A percentile compares a stretch with the other conserved stretches of the same genome.
Evolutionary conservation across 2,797 vertebrate species (phyloP).

Genomic region (Argyrosomus regius): DNA sequence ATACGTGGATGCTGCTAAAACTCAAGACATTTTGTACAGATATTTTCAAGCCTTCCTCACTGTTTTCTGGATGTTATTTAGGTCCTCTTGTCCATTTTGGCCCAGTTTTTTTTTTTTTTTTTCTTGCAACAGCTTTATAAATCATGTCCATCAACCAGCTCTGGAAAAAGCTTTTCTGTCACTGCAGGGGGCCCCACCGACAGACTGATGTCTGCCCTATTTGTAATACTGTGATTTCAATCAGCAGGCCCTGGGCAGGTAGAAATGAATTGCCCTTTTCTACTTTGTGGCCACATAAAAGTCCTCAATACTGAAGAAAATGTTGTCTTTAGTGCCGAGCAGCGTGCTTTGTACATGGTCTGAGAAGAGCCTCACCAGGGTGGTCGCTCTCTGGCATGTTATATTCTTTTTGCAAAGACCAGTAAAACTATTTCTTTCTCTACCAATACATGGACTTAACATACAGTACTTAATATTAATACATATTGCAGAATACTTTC

Average conservation of each 20-base stretch:
- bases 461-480: background rate
- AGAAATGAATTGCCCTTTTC: constrained; percentile 49
- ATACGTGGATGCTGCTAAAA: background rate
- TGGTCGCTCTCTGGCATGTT: background rate
- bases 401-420: background rate
- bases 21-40: background rate
- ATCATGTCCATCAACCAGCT: constrained; percentile 63
- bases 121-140: constrained; percentile 59
- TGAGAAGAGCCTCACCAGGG: background rate
- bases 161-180: constrained; percentile 60
- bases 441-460: background rate
- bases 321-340: constrained; percentile 5
- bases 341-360: constrained; percentile 1
- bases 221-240: constrained; percentile 60
- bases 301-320: constrained; percentile 19
- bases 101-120: constrained; percentile 44
- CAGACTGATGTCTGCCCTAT: constrained; percentile 51
- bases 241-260: constrained; percentile 48
- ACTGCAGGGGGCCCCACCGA: constrained; percentile 49
- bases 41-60: background rate
- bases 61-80: constrained; percentile 35
- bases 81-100: constrained; percentile 46
- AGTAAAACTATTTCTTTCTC: background rate
- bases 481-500: background rate
- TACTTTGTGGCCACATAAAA: constrained; percentile 35